Percentiles rank a stretch among this genome's conserved stretches.
Conservation (phyloP, 2,888 invertebrate genomes). For the Himalopsyche tibetana region DNA sequence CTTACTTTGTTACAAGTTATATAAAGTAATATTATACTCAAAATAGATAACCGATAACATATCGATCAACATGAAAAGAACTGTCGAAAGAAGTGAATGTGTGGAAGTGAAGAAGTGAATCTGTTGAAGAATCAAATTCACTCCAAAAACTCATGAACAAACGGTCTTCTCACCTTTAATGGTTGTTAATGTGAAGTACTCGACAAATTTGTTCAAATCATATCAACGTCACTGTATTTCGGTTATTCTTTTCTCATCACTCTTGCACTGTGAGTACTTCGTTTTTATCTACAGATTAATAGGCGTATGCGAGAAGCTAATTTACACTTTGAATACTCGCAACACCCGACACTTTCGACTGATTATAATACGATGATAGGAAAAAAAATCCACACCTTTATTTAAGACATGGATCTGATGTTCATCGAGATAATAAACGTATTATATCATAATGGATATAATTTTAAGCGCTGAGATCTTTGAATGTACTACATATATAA, state of each 20-base stretch:
- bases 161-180: neutral
- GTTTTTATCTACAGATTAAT: neutral
- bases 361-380: slow-evolving; percentile 22
- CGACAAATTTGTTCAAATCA: neutral
- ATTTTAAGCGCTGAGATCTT: too few species aligned
- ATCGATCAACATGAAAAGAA: neutral
- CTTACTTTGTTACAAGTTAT: too few species aligned
- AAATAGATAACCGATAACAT: too few species aligned
- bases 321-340: neutral
- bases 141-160: neutral
- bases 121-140: neutral
- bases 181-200: neutral
- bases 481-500: too few species aligned
- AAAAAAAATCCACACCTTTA: slow-evolving; percentile 24
- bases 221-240: neutral
- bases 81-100: neutral
- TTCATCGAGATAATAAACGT: slow-evolving; percentile 5
- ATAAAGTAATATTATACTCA: too few species aligned
- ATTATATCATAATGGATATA: too few species aligned
- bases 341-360: slow-evolving; percentile 27
- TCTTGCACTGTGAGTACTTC: neutral
- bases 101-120: too few species aligned
- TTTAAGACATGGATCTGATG: slow-evolving; percentile 20
- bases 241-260: neutral
- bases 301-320: slow-evolving; percentile 34